Evolutionary conservation across 2,797 vertebrate species (phyloP).

Genomic region (Remorina albescens): DNA sequence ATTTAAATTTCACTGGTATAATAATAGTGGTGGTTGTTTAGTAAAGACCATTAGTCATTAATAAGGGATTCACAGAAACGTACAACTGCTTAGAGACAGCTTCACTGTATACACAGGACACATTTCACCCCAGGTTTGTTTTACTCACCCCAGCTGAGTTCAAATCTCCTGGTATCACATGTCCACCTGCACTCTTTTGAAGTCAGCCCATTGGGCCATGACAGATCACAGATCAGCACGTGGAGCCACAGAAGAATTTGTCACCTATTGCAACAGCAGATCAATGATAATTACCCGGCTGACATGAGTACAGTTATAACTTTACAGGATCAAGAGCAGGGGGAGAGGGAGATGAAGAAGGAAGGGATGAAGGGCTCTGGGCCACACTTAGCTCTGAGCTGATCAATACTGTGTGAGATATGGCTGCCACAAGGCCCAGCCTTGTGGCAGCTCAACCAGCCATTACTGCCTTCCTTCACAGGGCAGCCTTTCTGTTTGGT

Average conservation of each 20-base stretch:
- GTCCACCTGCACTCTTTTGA: constrained; percentile 20
- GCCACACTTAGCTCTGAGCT: constrained; percentile 72
- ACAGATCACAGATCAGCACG: constrained; percentile 90
- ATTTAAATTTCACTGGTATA: no score
- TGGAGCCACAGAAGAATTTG: constrained; percentile 86
- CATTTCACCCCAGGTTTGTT: no score
- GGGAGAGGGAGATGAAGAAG: constrained; percentile 60
- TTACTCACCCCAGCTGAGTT: not conserved
- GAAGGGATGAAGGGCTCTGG: constrained; percentile 73
- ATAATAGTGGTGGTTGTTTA: no score
- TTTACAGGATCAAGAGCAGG: constrained; percentile 94
- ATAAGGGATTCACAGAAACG: no score
- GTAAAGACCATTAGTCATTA: no score
- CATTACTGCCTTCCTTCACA: constrained; percentile 63
- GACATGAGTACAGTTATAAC: constrained; percentile 97
- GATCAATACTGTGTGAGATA: constrained; percentile 76
- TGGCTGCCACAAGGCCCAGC: constrained; percentile 64
- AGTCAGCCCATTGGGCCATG: constrained; percentile 46
- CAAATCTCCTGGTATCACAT: constrained; percentile 17
- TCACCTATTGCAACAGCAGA: constrained; percentile 89
- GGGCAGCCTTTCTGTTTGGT: constrained; percentile 20
- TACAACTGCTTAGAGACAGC: no score
- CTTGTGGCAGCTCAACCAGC: constrained; percentile 73
- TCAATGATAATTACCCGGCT: constrained; percentile 96
- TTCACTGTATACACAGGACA: no score